A percentile compares a stretch with the other conserved stretches of the same genome.
phyloP scores from a whole-genome alignment of 2,797 vertebrate genomes.

The Chiloscyllium punctatum region DNA sequence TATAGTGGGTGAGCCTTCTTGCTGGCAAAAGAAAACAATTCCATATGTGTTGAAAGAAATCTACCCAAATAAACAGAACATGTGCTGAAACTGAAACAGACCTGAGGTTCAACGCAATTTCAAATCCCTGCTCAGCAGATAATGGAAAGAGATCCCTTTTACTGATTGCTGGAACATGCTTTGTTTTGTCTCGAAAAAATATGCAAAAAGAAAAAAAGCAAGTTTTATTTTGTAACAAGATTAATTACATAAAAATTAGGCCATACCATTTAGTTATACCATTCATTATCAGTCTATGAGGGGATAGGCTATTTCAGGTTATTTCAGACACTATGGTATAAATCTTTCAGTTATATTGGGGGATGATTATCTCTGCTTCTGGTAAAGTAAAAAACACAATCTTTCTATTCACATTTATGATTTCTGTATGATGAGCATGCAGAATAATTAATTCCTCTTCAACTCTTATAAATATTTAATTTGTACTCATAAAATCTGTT shows the following conservation, averaged over 20 bases:
- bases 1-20: not conserved
- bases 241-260: not conserved
- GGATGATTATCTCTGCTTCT: not conserved
- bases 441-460: not conserved
- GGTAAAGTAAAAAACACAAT: not conserved
- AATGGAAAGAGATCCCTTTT: not conserved
- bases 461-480: not conserved
- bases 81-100: not conserved
- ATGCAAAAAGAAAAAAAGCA: not conserved
- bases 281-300: not conserved
- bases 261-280: not conserved
- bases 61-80: not conserved
- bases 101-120: not conserved
- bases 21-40: not conserved
- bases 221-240: not conserved
- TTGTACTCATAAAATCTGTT: not conserved
- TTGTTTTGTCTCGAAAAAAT: not conserved
- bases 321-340: not conserved
- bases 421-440: not conserved
- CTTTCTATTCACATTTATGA: not conserved
- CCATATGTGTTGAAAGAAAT: not conserved
- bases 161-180: not conserved
- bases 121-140: not conserved
- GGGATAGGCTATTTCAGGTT: not conserved
- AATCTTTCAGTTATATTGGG: not conserved